Evolutionary conservation across 2,113 vertebrate genomes (phyloP).

Genomic region (Menidia beryllina): DNA sequence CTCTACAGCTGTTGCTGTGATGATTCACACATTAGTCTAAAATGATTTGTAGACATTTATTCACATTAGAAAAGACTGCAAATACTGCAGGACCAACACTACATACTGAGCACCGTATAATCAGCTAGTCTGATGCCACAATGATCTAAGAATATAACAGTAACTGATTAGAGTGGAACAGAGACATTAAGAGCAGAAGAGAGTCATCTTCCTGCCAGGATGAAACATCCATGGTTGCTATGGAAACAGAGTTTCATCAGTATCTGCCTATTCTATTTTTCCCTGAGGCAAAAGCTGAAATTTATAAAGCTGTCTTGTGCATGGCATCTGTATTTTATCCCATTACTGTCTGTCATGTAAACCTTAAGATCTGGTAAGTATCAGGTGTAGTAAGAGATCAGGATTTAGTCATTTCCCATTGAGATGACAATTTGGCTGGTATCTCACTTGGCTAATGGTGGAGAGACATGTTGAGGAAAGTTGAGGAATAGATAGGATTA

Average conservation of each 20-base stretch:
- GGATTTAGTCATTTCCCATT: constrained; percentile 55
- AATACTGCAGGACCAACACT: neutral
- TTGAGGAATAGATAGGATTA: constrained; percentile 20
- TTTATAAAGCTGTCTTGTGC: constrained; percentile 41
- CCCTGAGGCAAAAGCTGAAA: constrained; percentile 15
- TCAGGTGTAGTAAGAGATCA: constrained; percentile 48
- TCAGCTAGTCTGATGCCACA: constrained; percentile 6
- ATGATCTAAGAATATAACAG: constrained; percentile 27
- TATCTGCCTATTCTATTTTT: constrained; percentile 42
- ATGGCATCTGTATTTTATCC: neutral
- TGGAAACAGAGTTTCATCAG: constrained; percentile 67
- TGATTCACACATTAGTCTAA: neutral
- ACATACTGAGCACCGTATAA: neutral
- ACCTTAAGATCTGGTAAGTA: constrained; percentile 53
- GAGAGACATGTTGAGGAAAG: constrained; percentile 9
- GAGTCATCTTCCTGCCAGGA: constrained; percentile 53
- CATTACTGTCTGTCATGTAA: constrained; percentile 36
- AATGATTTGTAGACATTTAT: neutral
- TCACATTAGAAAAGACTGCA: neutral
- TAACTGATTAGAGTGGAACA: constrained; percentile 7
- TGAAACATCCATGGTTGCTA: constrained; percentile 63
- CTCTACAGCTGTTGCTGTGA: neutral
- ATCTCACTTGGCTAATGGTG: constrained; percentile 13
- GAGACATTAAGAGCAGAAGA: constrained; percentile 23
- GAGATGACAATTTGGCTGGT: constrained; percentile 58